Conservation (phyloP, 2,888 invertebrate species). For the Rhimphoctona megacephalus region DNA sequence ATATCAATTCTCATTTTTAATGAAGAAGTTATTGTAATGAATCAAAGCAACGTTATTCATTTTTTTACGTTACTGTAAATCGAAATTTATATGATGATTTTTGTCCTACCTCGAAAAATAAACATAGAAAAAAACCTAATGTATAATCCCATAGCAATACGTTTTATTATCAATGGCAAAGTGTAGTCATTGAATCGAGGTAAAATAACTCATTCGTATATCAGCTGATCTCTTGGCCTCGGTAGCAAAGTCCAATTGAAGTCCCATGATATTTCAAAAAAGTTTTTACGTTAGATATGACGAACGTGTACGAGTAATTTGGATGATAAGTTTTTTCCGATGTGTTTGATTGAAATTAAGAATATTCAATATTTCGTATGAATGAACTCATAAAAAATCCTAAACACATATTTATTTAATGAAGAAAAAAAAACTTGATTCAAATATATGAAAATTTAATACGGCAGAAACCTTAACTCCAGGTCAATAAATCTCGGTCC, state of each 20-base stretch:
- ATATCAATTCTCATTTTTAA: not conserved
- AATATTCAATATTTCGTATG: not conserved
- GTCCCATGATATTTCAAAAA: not conserved
- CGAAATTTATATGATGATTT: too few species aligned
- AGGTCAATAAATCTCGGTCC: conserved; percentile 8
- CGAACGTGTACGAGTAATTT: conserved; percentile 12
- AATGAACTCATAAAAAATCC: not conserved
- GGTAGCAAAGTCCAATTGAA: conserved; percentile 2
- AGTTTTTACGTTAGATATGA: not conserved
- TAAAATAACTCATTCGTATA: conserved; percentile 6
- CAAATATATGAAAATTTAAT: conserved; percentile 1
- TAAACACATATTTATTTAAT: not conserved
- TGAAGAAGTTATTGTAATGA: too few species aligned
- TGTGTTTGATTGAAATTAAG: not conserved
- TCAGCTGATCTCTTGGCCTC: conserved; percentile 25
- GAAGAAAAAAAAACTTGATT: conserved; percentile 1
- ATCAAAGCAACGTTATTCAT: too few species aligned
- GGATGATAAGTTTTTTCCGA: not conserved
- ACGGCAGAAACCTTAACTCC: not conserved
- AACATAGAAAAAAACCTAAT: not conserved
- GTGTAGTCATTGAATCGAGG: not conserved
- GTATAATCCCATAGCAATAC: not conserved
- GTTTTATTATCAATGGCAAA: not conserved
- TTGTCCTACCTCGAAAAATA: not conserved
- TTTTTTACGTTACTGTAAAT: too few species aligned